Percentiles rank a stretch among this genome's conserved stretches.
Conservation (phyloP, 2,888 invertebrate genomes). For the Meghimatium bilineatum region DNA sequence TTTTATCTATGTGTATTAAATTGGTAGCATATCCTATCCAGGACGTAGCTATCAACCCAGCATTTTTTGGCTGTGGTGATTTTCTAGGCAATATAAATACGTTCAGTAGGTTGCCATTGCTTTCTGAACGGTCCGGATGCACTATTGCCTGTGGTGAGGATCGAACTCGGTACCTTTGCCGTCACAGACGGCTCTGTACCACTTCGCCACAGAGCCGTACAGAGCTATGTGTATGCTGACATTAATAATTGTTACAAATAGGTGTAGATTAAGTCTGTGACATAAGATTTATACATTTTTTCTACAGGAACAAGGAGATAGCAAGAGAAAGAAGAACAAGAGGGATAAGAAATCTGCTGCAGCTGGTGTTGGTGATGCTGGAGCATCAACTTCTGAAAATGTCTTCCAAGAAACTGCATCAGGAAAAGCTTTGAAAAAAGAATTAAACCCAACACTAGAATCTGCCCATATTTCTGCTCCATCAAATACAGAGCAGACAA, state of each 20-base stretch:
- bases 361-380: slow-evolving; percentile 24
- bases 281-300: neutral
- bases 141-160: too few species aligned
- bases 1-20: too few species aligned
- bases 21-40: too few species aligned
- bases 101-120: too few species aligned
- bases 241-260: neutral
- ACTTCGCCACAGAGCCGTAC: too few species aligned
- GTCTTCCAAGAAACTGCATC: slow-evolving; percentile 38
- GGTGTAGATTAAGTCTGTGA: neutral
- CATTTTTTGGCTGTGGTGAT: too few species aligned
- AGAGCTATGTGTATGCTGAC: too few species aligned
- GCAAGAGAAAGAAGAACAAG: slow-evolving; percentile 47
- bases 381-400: slow-evolving; percentile 26
- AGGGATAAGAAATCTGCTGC: slow-evolving; percentile 38
- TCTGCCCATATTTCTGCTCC: neutral
- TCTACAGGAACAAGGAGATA: slow-evolving; percentile 18
- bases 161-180: too few species aligned
- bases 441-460: slow-evolving; percentile 13
- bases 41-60: too few species aligned
- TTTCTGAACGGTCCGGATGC: too few species aligned
- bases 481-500: slow-evolving; percentile 20
- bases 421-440: slow-evolving; percentile 31
- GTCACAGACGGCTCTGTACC: too few species aligned
- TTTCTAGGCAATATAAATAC: too few species aligned